These are phyloP conservation scores for Nyctalus aviator DNA, from an alignment of 2,797 vertebrate genomes.

Conservation along the genomic window DNA sequence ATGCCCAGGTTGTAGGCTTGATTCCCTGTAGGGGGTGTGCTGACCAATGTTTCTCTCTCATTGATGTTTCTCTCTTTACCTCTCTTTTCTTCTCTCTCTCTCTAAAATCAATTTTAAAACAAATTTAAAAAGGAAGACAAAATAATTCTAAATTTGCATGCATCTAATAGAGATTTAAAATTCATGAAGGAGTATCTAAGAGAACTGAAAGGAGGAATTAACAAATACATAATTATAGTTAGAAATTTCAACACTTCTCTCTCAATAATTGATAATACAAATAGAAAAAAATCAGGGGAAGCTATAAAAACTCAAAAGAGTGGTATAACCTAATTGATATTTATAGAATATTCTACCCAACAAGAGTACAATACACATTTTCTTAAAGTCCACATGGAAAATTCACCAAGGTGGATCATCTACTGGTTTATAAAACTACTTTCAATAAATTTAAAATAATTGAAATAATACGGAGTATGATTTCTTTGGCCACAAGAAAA, in stretches of 20 bases:
- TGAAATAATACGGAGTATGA: not conserved
- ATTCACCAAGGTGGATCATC: not conserved
- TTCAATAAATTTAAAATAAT: not conserved
- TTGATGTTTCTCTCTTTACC: too few relatives aligned
- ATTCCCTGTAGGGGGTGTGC: too few relatives aligned
- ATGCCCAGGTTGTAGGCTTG: too few relatives aligned
- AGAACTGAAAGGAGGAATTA: not conserved
- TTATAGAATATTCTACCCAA: not conserved
- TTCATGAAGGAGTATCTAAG: not conserved
- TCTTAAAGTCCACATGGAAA: not conserved
- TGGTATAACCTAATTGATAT: not conserved
- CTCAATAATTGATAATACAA: not conserved
- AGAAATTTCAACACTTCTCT: not conserved
- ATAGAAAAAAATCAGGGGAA: not conserved
- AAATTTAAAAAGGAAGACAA: not conserved
- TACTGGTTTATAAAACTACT: not conserved
- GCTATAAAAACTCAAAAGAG: not conserved
- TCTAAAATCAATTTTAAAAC: too few relatives aligned
- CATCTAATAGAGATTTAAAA: not conserved
- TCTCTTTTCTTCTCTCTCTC: too few relatives aligned
- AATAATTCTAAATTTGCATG: not conserved
- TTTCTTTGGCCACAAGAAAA: conserved; percentile 18
- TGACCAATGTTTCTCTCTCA: too few relatives aligned
- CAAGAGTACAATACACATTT: not conserved
- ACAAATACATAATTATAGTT: not conserved